These are phyloP conservation scores for Petrophora chlorosata DNA, from an alignment of 2,888 invertebrate species.

Conservation along the genomic window DNA sequence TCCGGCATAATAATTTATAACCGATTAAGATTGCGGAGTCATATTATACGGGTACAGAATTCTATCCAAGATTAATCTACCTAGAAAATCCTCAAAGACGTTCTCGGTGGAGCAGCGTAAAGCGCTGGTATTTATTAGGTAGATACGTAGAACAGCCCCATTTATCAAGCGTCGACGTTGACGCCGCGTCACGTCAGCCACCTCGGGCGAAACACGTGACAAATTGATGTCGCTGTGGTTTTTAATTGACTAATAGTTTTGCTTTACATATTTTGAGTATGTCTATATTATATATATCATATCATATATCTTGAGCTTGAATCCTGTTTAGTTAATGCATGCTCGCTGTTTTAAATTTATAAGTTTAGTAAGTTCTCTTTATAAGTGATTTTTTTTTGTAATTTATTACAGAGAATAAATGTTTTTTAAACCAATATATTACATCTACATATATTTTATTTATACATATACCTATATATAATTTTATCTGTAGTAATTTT, in stretches of 20 bases:
- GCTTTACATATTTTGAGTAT: background rate
- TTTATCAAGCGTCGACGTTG: constrained; percentile 50
- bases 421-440: too few relatives aligned
- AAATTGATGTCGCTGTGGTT: constrained; percentile 43
- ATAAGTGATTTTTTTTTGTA: too few relatives aligned
- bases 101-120: constrained; percentile 6
- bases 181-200: constrained; percentile 43
- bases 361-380: too few relatives aligned
- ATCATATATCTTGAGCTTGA: too few relatives aligned
- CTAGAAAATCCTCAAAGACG: constrained; percentile 19
- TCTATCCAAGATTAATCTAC: constrained; percentile 30
- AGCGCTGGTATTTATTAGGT: constrained; percentile 11
- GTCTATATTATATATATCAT: background rate
- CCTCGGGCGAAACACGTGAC: constrained; percentile 37
- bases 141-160: constrained; percentile 28
- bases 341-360: too few relatives aligned
- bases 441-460: too few relatives aligned
- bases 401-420: too few relatives aligned
- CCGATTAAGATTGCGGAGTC: background rate
- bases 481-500: too few relatives aligned
- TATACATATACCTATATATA: too few relatives aligned
- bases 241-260: constrained; percentile 21
- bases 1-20: background rate
- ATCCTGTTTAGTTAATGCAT: too few relatives aligned
- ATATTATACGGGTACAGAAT: constrained; percentile 3